Conservation (phyloP, 2,113 vertebrate genomes). For the Cricetomys ansorgei region DNA sequence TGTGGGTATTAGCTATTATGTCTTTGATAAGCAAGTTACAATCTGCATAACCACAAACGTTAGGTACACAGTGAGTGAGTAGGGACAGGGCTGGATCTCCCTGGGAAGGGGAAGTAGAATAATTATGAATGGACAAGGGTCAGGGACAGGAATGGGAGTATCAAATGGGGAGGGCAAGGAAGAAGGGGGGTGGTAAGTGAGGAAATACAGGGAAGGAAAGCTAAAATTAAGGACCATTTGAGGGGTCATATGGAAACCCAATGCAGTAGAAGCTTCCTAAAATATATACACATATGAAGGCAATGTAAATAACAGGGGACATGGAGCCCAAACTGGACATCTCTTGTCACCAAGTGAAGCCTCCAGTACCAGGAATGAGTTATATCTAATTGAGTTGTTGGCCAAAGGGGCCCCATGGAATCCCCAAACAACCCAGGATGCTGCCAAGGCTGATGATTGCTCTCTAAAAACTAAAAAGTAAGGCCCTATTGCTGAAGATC, state of each 20-base stretch:
- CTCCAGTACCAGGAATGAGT: neutral
- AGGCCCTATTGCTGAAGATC: neutral
- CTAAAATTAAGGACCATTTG: neutral
- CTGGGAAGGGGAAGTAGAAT: neutral
- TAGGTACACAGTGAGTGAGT: neutral
- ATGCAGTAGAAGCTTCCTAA: neutral
- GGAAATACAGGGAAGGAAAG: neutral
- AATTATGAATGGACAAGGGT: neutral
- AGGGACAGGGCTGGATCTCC: neutral
- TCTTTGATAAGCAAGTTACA: neutral
- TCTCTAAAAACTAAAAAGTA: neutral
- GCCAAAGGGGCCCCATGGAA: neutral
- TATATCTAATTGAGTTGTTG: neutral
- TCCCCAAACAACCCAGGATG: neutral
- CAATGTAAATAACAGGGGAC: neutral
- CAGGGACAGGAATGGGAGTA: neutral
- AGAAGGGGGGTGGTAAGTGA: neutral
- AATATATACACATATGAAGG: neutral
- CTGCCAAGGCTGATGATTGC: neutral
- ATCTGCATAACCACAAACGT: neutral
- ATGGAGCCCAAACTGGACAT: neutral
- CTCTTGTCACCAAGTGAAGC: neutral
- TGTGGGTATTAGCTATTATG: neutral
- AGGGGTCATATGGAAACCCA: neutral
- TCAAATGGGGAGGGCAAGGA: neutral